Evolutionary conservation across 1,140 invertebrate species (phyloP).

Genomic region (Hypothenemus hampei): DNA sequence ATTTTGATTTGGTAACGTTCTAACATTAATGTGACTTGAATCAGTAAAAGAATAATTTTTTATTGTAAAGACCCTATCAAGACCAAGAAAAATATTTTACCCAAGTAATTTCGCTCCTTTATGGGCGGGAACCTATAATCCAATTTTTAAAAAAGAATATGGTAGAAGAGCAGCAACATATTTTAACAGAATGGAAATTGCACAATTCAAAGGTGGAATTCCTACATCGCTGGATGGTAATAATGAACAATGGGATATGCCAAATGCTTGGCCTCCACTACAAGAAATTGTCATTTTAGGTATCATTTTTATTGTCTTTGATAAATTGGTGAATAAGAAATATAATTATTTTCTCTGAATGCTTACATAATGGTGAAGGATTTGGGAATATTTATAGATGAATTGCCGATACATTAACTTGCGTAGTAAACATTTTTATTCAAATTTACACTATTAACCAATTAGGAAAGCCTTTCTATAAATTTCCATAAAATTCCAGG

Average conservation of each 20-base stretch:
- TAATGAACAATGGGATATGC: slow-evolving; percentile 86
- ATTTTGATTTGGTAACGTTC: slow-evolving; percentile 64
- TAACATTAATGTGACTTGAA: background rate
- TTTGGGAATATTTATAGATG: too few species aligned
- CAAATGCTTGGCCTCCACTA: slow-evolving; percentile 84
- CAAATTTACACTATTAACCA: too few species aligned
- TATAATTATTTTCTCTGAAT: too few species aligned
- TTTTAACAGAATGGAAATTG: slow-evolving; percentile 48
- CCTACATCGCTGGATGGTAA: slow-evolving; percentile 65
- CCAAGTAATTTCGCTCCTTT: slow-evolving; percentile 65
- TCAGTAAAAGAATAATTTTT: background rate
- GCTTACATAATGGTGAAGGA: too few species aligned
- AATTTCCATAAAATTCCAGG: background rate
- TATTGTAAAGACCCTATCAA: slow-evolving; percentile 30
- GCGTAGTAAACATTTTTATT: too few species aligned
- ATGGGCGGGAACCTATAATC: slow-evolving; percentile 51
- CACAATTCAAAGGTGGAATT: slow-evolving; percentile 61
- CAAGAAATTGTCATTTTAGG: slow-evolving; percentile 71
- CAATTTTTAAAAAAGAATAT: slow-evolving; percentile 34
- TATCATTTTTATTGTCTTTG: background rate
- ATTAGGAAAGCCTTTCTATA: too few species aligned
- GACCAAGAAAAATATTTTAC: slow-evolving; percentile 54
- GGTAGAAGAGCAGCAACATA: slow-evolving; percentile 50
- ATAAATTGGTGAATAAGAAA: too few species aligned
- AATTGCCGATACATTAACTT: too few species aligned